Percentiles rank a stretch among this genome's conserved stretches.
These are phyloP conservation scores for Chrysaora quinquecirrha DNA, from an alignment of 30 jellyfish, hydroid and myxozoan genomes.

Conservation along the genomic window DNA sequence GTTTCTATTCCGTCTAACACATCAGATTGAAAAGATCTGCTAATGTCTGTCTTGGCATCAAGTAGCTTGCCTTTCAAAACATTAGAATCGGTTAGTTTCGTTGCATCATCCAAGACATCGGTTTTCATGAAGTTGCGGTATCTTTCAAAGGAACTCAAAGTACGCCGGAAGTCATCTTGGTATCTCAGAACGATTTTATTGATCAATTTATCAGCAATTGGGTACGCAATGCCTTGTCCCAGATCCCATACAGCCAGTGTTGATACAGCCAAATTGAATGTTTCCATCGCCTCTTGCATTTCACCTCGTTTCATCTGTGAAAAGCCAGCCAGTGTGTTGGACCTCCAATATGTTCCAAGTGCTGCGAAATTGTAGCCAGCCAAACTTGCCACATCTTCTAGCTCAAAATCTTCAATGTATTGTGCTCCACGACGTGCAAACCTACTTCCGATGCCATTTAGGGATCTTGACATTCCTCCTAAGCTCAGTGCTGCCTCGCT, in stretches of 20 bases:
- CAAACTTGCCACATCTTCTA: slow-evolving; percentile 7
- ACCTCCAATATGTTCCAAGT: slow-evolving; percentile 31
- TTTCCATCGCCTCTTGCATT: not conserved
- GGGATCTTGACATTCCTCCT: too few relatives aligned
- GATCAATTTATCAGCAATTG: not conserved
- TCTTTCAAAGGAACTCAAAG: not conserved
- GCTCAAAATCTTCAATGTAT: not conserved
- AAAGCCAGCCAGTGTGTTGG: slow-evolving; percentile 26
- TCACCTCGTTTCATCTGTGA: slow-evolving; percentile 29
- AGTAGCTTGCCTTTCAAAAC: not conserved
- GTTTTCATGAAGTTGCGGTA: not conserved
- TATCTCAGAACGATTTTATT: not conserved
- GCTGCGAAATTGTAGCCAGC: slow-evolving; percentile 32
- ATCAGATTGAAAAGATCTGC: slow-evolving; percentile 2
- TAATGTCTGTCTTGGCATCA: not conserved
- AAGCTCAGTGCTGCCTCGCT: too few relatives aligned
- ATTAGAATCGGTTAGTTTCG: not conserved
- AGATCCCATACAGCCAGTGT: too few relatives aligned
- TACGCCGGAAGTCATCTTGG: too few relatives aligned
- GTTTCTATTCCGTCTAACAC: not conserved
- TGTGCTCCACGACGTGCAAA: not conserved
- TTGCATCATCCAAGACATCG: not conserved
- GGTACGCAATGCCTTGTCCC: not conserved
- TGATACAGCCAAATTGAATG: not conserved
- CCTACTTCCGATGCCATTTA: not conserved